Evolutionary conservation across 2,113 vertebrate genomes (phyloP).

Genomic region (Cinclus mexicanus): DNA sequence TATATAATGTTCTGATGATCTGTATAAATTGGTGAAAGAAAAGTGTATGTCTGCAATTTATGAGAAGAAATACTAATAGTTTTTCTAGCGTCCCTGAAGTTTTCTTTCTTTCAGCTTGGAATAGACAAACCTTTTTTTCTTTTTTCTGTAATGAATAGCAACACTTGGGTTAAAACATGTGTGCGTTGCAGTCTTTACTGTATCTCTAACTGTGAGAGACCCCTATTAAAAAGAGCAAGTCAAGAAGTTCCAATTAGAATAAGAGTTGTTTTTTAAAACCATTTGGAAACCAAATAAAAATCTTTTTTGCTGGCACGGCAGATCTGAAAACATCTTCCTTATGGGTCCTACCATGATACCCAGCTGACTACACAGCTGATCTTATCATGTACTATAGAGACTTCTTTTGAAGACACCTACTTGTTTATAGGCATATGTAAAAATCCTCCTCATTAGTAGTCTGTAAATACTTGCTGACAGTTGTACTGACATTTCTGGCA

Average conservation of each 20-base stretch:
- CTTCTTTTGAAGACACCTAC: not conserved
- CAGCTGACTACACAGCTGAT: not conserved
- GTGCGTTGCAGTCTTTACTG: not conserved
- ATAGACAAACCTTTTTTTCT: not conserved
- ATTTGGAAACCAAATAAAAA: not conserved
- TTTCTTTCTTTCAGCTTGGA: not conserved
- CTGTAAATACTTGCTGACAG: not conserved
- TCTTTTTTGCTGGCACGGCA: not conserved
- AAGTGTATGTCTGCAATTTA: not conserved
- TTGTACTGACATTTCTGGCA: not conserved
- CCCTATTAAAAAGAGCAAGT: not conserved
- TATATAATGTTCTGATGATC: not conserved
- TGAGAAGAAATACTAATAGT: not conserved
- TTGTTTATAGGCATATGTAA: not conserved
- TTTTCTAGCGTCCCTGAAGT: not conserved
- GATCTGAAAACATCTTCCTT: not conserved
- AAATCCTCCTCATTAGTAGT: not conserved
- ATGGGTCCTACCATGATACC: not conserved
- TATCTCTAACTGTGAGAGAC: not conserved
- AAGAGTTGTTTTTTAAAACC: not conserved
- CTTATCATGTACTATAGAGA: not conserved
- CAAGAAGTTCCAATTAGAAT: not conserved
- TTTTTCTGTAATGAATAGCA: not conserved
- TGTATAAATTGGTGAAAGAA: not conserved
- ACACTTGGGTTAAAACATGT: not conserved